Base-by-base conservation (phyloP, 2,113 vertebrate species). In the Pantherophis guttatus region DNA sequence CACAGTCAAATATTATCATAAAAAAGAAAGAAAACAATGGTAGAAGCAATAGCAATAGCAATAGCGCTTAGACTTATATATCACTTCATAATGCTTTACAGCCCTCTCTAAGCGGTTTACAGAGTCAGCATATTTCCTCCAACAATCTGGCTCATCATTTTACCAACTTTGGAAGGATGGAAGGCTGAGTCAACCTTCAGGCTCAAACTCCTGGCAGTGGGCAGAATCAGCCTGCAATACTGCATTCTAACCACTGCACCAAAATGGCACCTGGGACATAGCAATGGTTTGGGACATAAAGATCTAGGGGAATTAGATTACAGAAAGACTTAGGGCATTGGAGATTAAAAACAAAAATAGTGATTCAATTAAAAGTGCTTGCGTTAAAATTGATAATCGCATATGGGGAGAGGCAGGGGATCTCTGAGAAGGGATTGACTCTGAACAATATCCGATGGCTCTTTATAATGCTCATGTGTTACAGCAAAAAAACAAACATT, bases 381-480 rank as follows among this genome's bases (percentile, higher is more conserved):
- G 13, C 54, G 93, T 58, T 88, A 29, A 87, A 91, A 54, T 0
- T 92, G 57, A 87, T 92, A 24, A 4, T 52, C 23, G 93, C 86
- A 85, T 92, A 3, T 1, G 5, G 8, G 3, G 1, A 3, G 33
- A 94, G 92, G 93, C 90, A 24, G 3, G 26, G 52, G 11, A 93
- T 87, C 90, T 21, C 50, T 44, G 1, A 53, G 39, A 91, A 8
- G 58, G 2, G 44, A 29, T 21, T 91, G 33, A 52, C 33, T 8
- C 0, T 0, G 29, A 89, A 85, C 44, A 65, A 44, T 89, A 89
- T 1, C 0, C 3, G 1, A 15, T 55, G 52, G 50, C 53, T 87
- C 21, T 15, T 1, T 24, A 93, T 17, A 97, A 90, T 8, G 44
- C 94, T 85, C 48, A 5, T 50, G 62, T 86, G 29, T 91, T 26